Evolutionary conservation across 2,113 vertebrate species (phyloP), one percentile per base, ranked within the genome.

Genomic region (Phaethornis superciliosus): DNA sequence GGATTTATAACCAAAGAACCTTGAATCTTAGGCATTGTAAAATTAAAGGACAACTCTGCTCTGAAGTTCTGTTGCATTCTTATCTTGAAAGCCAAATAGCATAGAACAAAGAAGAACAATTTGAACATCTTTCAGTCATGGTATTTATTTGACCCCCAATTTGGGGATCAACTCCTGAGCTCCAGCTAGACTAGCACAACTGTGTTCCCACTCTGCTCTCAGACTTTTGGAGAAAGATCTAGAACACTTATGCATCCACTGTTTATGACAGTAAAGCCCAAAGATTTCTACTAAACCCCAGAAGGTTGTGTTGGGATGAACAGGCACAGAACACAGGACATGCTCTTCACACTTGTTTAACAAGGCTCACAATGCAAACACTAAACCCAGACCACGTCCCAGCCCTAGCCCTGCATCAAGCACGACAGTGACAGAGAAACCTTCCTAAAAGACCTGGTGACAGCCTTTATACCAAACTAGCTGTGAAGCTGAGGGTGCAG

Each of bases 311-410:
- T 42, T 0, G 5, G 62, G 62, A 54, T 9, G 35, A 59, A 84
- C 12, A 40, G 40, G 13, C 40, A 40, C 40, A 40, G 40, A 40
- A 40, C 40, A 40, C 40, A 13, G 1, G 47, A 15, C 49, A 30
- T 1, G 0, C 17, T 81, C 40, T 64, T 68, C 32, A 2, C 1
- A 14, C n/a, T 8, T 1, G 21, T 19, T 56, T 23, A 67, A 71
- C 0, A 0, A 33, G 70, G n/a, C 35, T 16, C 0, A 0, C 55
- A n/a, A 2, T 1, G 33, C 63, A 54, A 69, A 65, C n/a, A 12
- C 52, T 15, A 24, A 42, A 63, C 33, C 62, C 26, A 18, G 46
- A 44, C 13, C 30, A 12, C 2, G 1, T 40, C 55, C 32, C 7
- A 30, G 68, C 30, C 68, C 44, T 16, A 24, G 49, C 21, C 44